These are phyloP conservation scores for Geopemphigus sp. DNA, from an alignment of 1,140 invertebrate species.

Conservation along the genomic window DNA sequence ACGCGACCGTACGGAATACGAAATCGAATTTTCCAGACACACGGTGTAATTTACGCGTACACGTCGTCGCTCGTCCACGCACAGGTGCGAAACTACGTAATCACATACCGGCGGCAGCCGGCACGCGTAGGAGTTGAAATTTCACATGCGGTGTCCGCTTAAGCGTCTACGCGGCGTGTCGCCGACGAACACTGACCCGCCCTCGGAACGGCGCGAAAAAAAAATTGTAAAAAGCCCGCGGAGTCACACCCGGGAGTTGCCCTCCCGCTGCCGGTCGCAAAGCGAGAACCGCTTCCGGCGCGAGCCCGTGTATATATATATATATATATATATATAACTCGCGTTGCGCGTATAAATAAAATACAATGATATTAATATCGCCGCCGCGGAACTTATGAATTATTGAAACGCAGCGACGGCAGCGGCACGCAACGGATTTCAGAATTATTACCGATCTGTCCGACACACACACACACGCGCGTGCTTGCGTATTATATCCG, in stretches of 20 bases:
- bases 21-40: background rate
- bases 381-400: conserved; percentile 30
- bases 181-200: background rate
- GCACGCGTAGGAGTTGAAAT: conserved; percentile 15
- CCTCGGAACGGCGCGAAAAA: background rate
- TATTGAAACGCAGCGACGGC: conserved; percentile 12
- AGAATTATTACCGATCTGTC: conserved; percentile 45
- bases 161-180: background rate
- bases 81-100: conserved; percentile 8
- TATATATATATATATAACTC: too few species aligned
- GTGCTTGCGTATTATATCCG: background rate
- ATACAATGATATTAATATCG: background rate
- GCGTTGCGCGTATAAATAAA: too few species aligned
- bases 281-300: too few species aligned
- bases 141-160: background rate
- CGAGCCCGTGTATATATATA: too few species aligned
- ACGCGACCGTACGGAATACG: background rate
- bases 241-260: background rate
- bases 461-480: background rate
- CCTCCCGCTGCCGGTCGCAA: background rate
- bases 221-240: background rate
- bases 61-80: too few species aligned
- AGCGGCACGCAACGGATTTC: background rate
- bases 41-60: background rate
- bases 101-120: background rate